Conservation (phyloP, 2,888 invertebrate species). For the Cerastis rubricosa region DNA sequence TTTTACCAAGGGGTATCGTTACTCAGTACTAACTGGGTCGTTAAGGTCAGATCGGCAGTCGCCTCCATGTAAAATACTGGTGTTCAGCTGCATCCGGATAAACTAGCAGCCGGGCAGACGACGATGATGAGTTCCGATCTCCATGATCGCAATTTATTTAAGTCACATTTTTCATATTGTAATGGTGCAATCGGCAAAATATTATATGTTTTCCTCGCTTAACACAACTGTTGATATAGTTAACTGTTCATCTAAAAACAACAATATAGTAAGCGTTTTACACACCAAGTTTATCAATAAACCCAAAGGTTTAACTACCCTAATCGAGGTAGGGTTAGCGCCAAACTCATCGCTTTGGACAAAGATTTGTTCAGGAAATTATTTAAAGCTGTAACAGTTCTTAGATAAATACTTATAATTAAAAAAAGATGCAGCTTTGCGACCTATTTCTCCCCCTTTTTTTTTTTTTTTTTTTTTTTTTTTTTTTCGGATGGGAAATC, state of each 20-base stretch:
- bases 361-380: neutral
- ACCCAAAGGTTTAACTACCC: conserved; percentile 24
- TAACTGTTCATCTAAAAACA: conserved; percentile 42
- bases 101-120: too few relatives aligned
- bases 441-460: neutral
- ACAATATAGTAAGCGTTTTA: conserved; percentile 47
- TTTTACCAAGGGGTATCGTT: too few relatives aligned
- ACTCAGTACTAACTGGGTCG: too few relatives aligned
- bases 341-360: neutral
- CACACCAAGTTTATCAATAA: conserved; percentile 48
- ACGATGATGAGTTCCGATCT: too few relatives aligned
- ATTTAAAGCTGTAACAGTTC: neutral
- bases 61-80: too few relatives aligned
- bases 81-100: too few relatives aligned
- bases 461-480: too few relatives aligned
- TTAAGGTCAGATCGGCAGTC: too few relatives aligned
- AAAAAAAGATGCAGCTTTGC: neutral
- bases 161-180: too few relatives aligned
- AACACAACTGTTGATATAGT: conserved; percentile 25
- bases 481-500: too few relatives aligned
- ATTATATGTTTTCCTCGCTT: conserved; percentile 11
- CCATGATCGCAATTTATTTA: too few relatives aligned
- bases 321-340: conserved; percentile 23
- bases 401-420: neutral
- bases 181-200: too few relatives aligned